These are phyloP conservation scores for Carposina sasakii DNA, from an alignment of 1,140 invertebrate genomes.

Conservation along the genomic window DNA sequence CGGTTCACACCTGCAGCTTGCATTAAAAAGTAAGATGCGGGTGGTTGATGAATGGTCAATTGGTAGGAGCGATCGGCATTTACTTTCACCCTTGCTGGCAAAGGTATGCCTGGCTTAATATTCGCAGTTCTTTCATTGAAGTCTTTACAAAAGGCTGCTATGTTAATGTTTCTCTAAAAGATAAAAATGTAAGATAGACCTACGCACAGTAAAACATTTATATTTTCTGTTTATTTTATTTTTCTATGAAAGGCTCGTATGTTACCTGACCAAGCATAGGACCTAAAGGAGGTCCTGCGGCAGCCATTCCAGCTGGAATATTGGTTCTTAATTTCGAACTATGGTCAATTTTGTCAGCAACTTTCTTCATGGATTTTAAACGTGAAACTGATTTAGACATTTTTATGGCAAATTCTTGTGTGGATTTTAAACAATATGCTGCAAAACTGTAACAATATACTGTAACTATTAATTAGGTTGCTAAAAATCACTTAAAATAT, in stretches of 20 bases:
- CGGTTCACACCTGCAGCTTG: slow-evolving; percentile 94
- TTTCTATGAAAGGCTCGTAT: neutral
- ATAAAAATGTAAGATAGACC: slow-evolving; percentile 11
- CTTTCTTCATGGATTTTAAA: slow-evolving; percentile 80
- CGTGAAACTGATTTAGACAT: slow-evolving; percentile 83
- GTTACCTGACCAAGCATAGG: slow-evolving; percentile 92
- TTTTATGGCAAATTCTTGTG: slow-evolving; percentile 15
- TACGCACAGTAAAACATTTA: neutral
- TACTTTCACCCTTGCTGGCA: slow-evolving; percentile 86
- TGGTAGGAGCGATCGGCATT: slow-evolving; percentile 92
- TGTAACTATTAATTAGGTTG: too few relatives aligned
- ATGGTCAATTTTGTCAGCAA: slow-evolving; percentile 82
- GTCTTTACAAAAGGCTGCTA: slow-evolving; percentile 97
- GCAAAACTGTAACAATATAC: slow-evolving; percentile 2
- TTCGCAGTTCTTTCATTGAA: slow-evolving; percentile 96
- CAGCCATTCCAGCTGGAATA: slow-evolving; percentile 91
- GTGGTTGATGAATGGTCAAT: slow-evolving; percentile 88
- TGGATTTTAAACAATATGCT: too few relatives aligned
- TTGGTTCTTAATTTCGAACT: slow-evolving; percentile 80
- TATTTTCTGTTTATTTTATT: neutral
- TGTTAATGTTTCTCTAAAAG: slow-evolving; percentile 93
- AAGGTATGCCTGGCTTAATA: slow-evolving; percentile 93
- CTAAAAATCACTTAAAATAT: too few relatives aligned
- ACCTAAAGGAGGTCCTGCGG: slow-evolving; percentile 91
- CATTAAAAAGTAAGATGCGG: slow-evolving; percentile 89